Evolutionary conservation across 1,140 invertebrate genomes (phyloP), one percentile per base, ranked within the genome.

Genomic region (Phymorhynchus buccinoides): DNA sequence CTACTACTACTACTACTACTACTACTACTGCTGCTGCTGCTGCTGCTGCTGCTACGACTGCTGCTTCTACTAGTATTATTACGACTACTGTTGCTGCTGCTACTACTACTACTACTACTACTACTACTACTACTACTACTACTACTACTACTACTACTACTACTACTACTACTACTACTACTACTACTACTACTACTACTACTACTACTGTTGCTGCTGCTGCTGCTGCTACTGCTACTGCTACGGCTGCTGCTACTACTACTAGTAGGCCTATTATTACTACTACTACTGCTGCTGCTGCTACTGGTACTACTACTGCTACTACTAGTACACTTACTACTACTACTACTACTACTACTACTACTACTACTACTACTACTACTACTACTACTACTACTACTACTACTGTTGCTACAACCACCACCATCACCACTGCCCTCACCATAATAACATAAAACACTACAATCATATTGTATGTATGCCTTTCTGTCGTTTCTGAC

Each of bases 231-330:
- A n/a, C n/a, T n/a, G n/a, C n/a, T n/a, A n/a, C n/a, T n/a, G n/a
- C n/a, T n/a, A n/a, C n/a, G n/a, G n/a, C n/a, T n/a, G n/a, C n/a
- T n/a, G n/a, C n/a, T n/a, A n/a, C n/a, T n/a, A n/a, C n/a, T n/a
- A n/a, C n/a, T 73, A 73, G n/a, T 73, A 73, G n/a, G n/a, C n/a
- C 71, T 73, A 73, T n/a, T 73, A 73, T n/a, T 73, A 73, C 71
- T 73, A 73, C 71, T n/a, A 73, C 71, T 73, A 73, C 71, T 7
- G 30, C 71, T 7, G 30, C 71, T 7, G 30, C 71, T 7, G 35
- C 7, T 73, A 73, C 71, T 73, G 30, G 12, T 7, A n/a, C 7
- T 73, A 73, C 71, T 73, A 73, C 71, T 12, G 7, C 71, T 73
- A 73, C 71, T 73, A 7, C 71, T 73, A n/a, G n/a, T n/a, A n/a